phyloP scores from a whole-genome alignment of 1,140 invertebrate species.

The Eriosoma lanigerum region DNA sequence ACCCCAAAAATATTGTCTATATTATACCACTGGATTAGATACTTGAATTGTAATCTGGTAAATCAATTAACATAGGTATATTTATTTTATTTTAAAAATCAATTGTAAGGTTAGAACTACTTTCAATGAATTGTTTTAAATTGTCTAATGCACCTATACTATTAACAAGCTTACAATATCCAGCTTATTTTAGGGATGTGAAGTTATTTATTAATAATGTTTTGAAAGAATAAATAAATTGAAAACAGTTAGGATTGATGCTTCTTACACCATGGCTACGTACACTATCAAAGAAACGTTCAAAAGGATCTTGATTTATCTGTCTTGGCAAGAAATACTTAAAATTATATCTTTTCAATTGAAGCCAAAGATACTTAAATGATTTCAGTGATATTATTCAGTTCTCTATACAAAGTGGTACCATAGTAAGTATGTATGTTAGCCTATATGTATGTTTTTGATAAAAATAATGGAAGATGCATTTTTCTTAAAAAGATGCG shows the following conservation, averaged over 20 bases:
- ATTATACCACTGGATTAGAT: no score
- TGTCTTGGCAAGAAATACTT: slow-evolving; percentile 9
- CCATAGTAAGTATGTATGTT: no score
- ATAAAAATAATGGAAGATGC: no score
- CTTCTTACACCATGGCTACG: slow-evolving; percentile 22
- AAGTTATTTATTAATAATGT: slow-evolving; percentile 34
- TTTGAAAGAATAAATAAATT: slow-evolving; percentile 23
- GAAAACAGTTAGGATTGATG: slow-evolving; percentile 7
- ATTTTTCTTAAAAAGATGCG: no score
- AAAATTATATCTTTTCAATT: neutral
- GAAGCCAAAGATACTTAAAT: slow-evolving; percentile 13
- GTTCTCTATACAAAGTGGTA: neutral
- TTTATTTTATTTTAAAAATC: neutral
- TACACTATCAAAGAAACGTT: slow-evolving; percentile 3
- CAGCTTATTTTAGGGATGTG: neutral
- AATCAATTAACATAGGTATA: neutral
- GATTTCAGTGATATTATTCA: slow-evolving; percentile 13
- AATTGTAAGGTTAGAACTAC: neutral
- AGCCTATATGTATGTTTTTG: no score
- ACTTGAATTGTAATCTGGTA: neutral
- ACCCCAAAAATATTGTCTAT: no score
- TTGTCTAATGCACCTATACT: slow-evolving; percentile 1
- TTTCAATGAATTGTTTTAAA: slow-evolving; percentile 17
- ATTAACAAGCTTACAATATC: neutral
- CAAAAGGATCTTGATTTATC: slow-evolving; percentile 7